Conservation (phyloP, 1,140 invertebrate species). For the Macrobrachium nipponense region DNA sequence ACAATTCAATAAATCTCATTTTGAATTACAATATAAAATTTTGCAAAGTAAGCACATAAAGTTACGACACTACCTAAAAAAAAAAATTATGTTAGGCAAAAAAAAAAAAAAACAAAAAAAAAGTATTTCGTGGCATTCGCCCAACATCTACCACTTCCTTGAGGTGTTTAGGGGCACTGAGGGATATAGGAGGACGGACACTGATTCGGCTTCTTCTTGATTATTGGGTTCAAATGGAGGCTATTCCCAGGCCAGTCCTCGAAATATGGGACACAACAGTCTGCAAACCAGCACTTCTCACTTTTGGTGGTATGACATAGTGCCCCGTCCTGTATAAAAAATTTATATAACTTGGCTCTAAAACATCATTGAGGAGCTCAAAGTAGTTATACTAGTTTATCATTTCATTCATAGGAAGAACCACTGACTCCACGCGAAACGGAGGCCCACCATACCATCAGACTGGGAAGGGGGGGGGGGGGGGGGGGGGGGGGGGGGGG, state of each 20-base stretch:
- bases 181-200: neutral
- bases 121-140: neutral
- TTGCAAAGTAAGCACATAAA: too few species aligned
- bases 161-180: neutral
- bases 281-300: neutral
- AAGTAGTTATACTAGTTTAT: slow-evolving; percentile 17
- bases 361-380: neutral
- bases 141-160: neutral
- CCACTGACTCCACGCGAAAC: neutral
- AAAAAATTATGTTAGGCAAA: too few species aligned
- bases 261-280: neutral
- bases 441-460: slow-evolving; percentile 20
- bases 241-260: neutral
- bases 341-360: neutral
- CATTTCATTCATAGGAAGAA: neutral
- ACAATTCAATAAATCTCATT: too few species aligned
- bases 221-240: neutral
- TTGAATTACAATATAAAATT: too few species aligned
- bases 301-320: too few species aligned
- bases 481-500: too few species aligned
- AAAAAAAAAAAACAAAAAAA: too few species aligned
- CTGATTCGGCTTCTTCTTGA: neutral
- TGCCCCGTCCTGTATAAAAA: slow-evolving; percentile 15
- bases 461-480: too few species aligned
- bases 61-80: too few species aligned